phyloP scores from a whole-genome alignment of 2,113 vertebrate species.

The Paraplagusia blochii region DNA sequence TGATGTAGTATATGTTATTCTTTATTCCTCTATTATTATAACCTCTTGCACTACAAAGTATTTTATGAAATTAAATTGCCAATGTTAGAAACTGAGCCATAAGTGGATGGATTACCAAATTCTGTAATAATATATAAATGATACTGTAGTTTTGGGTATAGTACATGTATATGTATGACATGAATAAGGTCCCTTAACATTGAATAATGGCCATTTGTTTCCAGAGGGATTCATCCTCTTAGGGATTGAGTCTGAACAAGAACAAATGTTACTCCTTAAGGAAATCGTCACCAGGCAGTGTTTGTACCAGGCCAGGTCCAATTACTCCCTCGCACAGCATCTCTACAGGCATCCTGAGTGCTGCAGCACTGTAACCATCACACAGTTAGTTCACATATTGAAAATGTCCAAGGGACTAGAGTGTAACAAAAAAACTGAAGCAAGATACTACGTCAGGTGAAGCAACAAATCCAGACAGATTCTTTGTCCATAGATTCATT shows the following conservation, averaged over 20 bases:
- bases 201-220: not conserved
- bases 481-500: constrained; percentile 13
- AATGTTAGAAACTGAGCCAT: too few species aligned
- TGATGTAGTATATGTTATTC: too few species aligned
- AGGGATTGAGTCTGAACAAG: not conserved
- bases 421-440: constrained; percentile 11
- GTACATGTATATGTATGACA: not conserved
- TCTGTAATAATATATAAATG: too few species aligned
- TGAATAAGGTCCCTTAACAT: not conserved
- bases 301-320: constrained; percentile 18
- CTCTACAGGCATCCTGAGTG: constrained; percentile 15
- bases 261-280: constrained; percentile 2
- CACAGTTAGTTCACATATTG: constrained; percentile 6
- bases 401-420: constrained; percentile 6
- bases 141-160: not conserved
- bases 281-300: constrained; percentile 10
- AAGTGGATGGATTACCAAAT: too few species aligned
- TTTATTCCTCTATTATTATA: too few species aligned
- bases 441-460: not conserved
- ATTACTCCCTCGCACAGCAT: constrained; percentile 17
- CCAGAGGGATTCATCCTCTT: not conserved
- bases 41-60: too few species aligned
- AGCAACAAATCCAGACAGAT: not conserved
- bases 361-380: constrained; percentile 4
- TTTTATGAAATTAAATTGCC: too few species aligned